These are phyloP conservation scores for Rhipidura dahli DNA, from an alignment of 2,113 vertebrate species.

Conservation along the genomic window DNA sequence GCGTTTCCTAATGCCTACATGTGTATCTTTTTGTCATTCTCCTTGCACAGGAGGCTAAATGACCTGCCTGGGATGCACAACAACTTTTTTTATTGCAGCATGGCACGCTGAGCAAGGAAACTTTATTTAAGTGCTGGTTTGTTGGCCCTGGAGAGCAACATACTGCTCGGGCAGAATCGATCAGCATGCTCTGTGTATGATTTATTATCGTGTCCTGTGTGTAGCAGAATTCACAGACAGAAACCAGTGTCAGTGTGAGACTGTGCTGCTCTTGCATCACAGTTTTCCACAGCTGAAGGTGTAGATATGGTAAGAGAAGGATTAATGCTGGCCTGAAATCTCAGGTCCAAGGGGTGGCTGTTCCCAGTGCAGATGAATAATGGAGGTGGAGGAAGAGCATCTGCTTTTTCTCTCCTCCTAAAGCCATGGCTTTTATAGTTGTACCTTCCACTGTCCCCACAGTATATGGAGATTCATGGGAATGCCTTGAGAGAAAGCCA, in stretches of 20 bases:
- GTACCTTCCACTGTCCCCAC: not conserved
- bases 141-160: constrained; percentile 13
- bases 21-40: constrained; percentile 14
- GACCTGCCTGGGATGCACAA: not conserved
- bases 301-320: not conserved
- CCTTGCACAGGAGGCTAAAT: not conserved
- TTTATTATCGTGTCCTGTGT: not conserved
- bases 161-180: not conserved
- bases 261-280: not conserved
- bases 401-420: not conserved
- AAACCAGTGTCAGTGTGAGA: not conserved
- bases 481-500: not conserved
- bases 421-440: not conserved
- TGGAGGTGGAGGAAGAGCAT: not conserved
- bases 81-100: not conserved
- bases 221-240: not conserved
- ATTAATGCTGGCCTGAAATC: not conserved
- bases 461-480: not conserved
- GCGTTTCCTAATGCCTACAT: not conserved
- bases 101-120: not conserved
- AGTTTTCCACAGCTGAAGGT: not conserved
- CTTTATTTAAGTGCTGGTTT: constrained; percentile 18
- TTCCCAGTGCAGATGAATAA: not conserved
- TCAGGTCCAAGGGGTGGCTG: not conserved
- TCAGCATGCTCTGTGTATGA: not conserved